Evolutionary conservation across 2,888 invertebrate genomes (phyloP).

Genomic region (Aproaerema taeniolella): DNA sequence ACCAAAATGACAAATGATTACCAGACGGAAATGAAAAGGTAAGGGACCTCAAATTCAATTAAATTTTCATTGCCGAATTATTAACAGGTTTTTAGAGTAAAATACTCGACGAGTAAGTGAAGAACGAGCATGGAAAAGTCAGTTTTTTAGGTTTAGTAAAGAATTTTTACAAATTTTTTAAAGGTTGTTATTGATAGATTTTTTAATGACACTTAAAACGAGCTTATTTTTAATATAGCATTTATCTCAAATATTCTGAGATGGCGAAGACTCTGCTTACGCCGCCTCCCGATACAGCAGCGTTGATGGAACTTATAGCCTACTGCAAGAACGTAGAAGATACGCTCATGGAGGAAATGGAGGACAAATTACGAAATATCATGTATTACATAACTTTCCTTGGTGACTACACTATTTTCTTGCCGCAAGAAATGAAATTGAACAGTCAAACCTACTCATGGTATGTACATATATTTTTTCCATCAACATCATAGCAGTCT

Average conservation of each 20-base stretch:
- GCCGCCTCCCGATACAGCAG: constrained; percentile 89
- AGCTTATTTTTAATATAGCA: constrained; percentile 60
- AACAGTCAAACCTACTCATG: constrained; percentile 93
- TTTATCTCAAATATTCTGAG: constrained; percentile 89
- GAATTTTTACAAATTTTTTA: too few species aligned
- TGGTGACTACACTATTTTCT: constrained; percentile 87
- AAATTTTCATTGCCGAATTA: background rate
- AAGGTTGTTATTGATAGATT: too few species aligned
- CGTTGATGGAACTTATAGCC: constrained; percentile 88
- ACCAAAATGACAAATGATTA: constrained; percentile 88
- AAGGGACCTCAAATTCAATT: constrained; percentile 56
- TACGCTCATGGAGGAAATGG: constrained; percentile 82
- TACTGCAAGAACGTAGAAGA: constrained; percentile 87
- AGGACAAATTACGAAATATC: constrained; percentile 82
- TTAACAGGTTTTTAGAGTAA: background rate
- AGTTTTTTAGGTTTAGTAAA: too few species aligned
- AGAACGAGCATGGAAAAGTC: too few species aligned
- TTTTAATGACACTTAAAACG: too few species aligned
- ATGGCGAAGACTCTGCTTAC: constrained; percentile 88
- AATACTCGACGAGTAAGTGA: background rate
- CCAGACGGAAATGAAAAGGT: constrained; percentile 86
- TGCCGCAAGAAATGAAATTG: constrained; percentile 91
- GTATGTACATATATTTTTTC: too few species aligned
- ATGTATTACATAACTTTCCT: constrained; percentile 88
- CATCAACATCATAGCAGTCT: background rate